A percentile compares a stretch with the other conserved stretches of the same genome.
Evolutionary conservation across 2,113 vertebrate species (phyloP).

Genomic region (Gasterosteus aculeatus): DNA sequence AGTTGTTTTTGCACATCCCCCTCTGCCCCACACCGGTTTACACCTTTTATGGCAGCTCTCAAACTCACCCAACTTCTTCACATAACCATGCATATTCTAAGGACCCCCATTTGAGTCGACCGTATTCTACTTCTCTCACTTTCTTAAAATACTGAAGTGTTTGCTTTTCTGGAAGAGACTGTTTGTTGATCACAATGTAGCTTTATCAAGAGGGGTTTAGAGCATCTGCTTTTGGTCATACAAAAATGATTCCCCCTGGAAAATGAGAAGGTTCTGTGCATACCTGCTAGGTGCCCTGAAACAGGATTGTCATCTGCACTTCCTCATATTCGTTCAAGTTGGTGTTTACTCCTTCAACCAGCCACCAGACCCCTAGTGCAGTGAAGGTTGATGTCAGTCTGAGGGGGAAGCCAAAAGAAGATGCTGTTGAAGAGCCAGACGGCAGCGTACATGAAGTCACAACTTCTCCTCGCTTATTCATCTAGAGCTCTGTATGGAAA

Average conservation of each 20-base stretch:
- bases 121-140: neutral
- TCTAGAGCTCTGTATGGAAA: conserved; percentile 32
- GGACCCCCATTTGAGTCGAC: conserved; percentile 3
- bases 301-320: neutral
- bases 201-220: neutral
- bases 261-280: neutral
- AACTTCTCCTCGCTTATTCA: conserved; percentile 35
- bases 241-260: neutral
- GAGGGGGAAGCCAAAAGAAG: conserved; percentile 18
- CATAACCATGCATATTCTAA: neutral
- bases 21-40: neutral
- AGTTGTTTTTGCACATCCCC: neutral
- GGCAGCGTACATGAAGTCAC: conserved; percentile 18
- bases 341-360: neutral
- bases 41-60: neutral
- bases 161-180: neutral
- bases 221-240: neutral
- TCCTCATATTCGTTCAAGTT: neutral
- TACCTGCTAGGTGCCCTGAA: neutral
- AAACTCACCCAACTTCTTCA: neutral
- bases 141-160: neutral
- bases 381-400: conserved; percentile 35
- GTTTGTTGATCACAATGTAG: neutral
- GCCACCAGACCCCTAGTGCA: neutral
- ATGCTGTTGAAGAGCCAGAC: conserved; percentile 26